Evolutionary conservation across 2,888 invertebrate genomes (phyloP).

Genomic region (Tiphia femorata): DNA sequence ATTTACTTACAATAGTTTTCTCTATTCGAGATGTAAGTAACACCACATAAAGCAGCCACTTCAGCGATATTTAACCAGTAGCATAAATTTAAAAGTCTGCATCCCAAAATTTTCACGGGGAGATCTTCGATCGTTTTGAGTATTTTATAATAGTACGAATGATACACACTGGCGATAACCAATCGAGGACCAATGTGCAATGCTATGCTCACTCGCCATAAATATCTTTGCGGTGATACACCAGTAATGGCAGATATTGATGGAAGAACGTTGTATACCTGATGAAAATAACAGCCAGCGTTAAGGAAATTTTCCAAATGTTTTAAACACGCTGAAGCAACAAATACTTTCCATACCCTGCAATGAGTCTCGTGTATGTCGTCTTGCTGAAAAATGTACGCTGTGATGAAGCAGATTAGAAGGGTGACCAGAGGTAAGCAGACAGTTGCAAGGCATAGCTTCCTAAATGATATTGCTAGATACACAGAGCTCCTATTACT

Average conservation of each 20-base stretch:
- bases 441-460: constrained; percentile 86
- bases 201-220: constrained; percentile 93
- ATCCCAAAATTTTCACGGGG: constrained; percentile 58
- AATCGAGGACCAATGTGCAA: constrained; percentile 92
- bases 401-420: constrained; percentile 88
- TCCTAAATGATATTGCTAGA: constrained; percentile 81
- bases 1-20: constrained; percentile 92
- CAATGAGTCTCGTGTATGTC: constrained; percentile 96
- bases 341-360: constrained; percentile 78
- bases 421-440: constrained; percentile 88
- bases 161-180: constrained; percentile 88
- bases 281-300: constrained; percentile 21
- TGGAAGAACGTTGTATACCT: constrained; percentile 95
- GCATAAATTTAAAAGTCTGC: constrained; percentile 78
- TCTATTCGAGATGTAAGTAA: constrained; percentile 93
- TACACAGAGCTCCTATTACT: constrained; percentile 72
- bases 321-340: not conserved
- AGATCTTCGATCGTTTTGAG: constrained; percentile 73
- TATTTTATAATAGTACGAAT: constrained; percentile 83
- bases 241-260: constrained; percentile 97
- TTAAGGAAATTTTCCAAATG: not conserved
- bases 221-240: constrained; percentile 90
- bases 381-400: constrained; percentile 91
- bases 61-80: constrained; percentile 89
- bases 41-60: constrained; percentile 88